phyloP scores from a whole-genome alignment of 2,113 vertebrate species.

The Pelmatolapia mariae region DNA sequence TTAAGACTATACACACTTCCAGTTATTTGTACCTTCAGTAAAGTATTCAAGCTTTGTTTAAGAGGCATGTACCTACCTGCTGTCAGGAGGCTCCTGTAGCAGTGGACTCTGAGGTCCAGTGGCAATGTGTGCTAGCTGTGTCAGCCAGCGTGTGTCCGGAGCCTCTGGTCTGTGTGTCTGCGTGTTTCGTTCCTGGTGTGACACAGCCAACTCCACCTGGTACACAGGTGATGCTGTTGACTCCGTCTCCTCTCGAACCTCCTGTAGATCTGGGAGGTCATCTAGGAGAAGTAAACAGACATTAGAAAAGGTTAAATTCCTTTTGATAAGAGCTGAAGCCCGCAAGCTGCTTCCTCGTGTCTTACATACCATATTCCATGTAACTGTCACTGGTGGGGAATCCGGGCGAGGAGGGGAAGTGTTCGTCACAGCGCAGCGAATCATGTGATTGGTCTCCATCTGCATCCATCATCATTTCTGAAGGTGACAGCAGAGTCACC shows the following conservation, averaged over 20 bases:
- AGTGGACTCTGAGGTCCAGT: constrained; percentile 58
- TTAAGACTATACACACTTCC: background rate
- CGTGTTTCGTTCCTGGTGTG: constrained; percentile 78
- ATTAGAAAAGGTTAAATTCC: background rate
- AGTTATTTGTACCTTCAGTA: background rate
- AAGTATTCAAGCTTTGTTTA: background rate
- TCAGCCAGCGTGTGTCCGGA: constrained; percentile 54
- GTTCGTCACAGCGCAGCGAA: constrained; percentile 84
- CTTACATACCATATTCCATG: constrained; percentile 88
- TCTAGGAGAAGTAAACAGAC: constrained; percentile 61
- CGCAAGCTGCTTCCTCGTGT: background rate
- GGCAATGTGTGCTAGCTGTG: constrained; percentile 61
- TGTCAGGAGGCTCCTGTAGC: constrained; percentile 15
- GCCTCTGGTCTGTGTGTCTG: background rate
- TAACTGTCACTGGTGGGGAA: constrained; percentile 83
- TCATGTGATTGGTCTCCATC: constrained; percentile 80
- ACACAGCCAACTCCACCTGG: constrained; percentile 81
- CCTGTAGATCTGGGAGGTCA: constrained; percentile 93
- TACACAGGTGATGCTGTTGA: constrained; percentile 73
- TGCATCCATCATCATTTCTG: constrained; percentile 66
- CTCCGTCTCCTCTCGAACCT: constrained; percentile 84
- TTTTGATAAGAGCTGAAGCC: background rate
- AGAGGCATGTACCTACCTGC: background rate
- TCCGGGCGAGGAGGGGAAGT: constrained; percentile 82
- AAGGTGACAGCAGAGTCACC: background rate